Base-by-base conservation (phyloP, 2,888 invertebrate genomes). In the Lucinisca nassula region DNA sequence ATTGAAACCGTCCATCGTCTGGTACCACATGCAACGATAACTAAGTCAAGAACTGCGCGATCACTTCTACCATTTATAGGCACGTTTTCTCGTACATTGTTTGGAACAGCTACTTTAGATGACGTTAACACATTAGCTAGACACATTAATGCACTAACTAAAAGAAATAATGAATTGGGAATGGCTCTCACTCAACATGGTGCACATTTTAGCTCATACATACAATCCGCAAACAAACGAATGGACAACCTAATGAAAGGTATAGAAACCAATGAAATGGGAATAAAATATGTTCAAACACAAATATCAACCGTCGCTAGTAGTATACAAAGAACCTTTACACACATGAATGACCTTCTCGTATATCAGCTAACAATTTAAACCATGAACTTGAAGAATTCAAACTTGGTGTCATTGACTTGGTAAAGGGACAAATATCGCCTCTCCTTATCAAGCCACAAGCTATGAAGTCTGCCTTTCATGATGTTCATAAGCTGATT, bases 71-170 rank as follows among this genome's bases (percentile, higher is more conserved):
- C 86, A 21, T 86, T 86, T 38, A 58, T 83, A 17, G 82, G 86
- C 0, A 21, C 40, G 21, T 30, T 83, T 21, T 83, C 83, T 17
- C 58, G 78, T 10, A 55, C 73, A 0, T 3, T 87, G 0, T 87
- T 87, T 70, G 84, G n/a, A n/a, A n/a, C n/a, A n/a, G n/a, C n/a
- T n/a, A n/a, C n/a, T n/a, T n/a, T 40, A 35, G 81, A 81, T 30
- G 87, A 84, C 38, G 81, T 87, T 1, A 58, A 87, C 10, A 70
- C 78, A 27, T 45, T 87, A n/a, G 78, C 87, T 0, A 32, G 49
- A 17, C 88, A 88, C 38, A 79, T 88, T 12, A 84, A 88, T 79
- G 55, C 35, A 24, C 40, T 87, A 10, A 82, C 77, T 8, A 35
- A 37, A 35, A 4, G 38, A 21, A 61, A 78, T 21, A 40, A 61